These are phyloP conservation scores for Chrysina gloriosa DNA, from an alignment of 2,888 invertebrate species.

Conservation along the genomic window DNA sequence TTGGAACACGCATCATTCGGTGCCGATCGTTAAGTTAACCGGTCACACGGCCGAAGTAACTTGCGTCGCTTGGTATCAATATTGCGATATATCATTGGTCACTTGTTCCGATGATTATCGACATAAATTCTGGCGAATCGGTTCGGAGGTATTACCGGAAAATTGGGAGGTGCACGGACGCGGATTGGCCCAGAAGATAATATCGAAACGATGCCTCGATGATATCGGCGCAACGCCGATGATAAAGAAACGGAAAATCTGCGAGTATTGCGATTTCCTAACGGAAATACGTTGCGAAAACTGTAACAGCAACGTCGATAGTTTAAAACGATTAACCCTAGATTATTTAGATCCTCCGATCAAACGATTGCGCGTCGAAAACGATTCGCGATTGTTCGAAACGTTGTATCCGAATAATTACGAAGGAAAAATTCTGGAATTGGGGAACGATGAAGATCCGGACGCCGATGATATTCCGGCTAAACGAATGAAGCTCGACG, in stretches of 20 bases:
- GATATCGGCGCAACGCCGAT: constrained; percentile 1
- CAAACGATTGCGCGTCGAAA: constrained; percentile 11
- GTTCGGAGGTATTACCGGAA: constrained; percentile 65
- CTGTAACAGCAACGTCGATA: constrained; percentile 13
- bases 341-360: constrained; percentile 5
- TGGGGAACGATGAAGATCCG: neutral
- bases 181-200: constrained; percentile 52
- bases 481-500: constrained; percentile 24
- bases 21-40: constrained; percentile 75
- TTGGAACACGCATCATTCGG: constrained; percentile 77
- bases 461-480: neutral
- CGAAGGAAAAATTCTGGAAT: neutral
- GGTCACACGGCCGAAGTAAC: constrained; percentile 91
- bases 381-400: neutral
- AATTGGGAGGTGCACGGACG: constrained; percentile 55
- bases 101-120: constrained; percentile 88
- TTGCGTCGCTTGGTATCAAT: constrained; percentile 82
- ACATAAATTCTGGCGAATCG: constrained; percentile 81
- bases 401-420: neutral
- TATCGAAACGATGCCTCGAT: constrained; percentile 32
- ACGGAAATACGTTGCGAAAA: constrained; percentile 33
- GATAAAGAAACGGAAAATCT: constrained; percentile 25
- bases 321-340: constrained; percentile 9
- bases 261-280: constrained; percentile 15
- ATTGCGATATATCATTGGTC: constrained; percentile 70